Evolutionary conservation across 2,113 vertebrate genomes (phyloP).

Genomic region (Dicerorhinus sumatrensis): DNA sequence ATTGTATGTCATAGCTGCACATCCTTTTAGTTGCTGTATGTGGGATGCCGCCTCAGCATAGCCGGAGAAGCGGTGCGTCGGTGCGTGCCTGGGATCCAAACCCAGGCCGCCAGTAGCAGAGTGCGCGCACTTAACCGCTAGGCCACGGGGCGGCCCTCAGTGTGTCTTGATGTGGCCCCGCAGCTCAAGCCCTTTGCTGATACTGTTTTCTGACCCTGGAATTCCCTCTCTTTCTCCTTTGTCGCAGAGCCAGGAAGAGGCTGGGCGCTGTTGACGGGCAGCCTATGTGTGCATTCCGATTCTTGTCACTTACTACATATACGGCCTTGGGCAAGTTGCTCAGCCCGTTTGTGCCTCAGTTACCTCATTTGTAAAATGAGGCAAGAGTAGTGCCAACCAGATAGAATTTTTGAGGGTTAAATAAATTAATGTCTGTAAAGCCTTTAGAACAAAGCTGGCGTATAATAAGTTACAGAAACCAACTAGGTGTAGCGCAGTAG

Average conservation of each 20-base stretch:
- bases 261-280: fast-evolving
- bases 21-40: too few relatives aligned
- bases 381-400: fast-evolving
- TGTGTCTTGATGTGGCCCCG: fast-evolving
- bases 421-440: background rate
- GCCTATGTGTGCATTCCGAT: too few relatives aligned
- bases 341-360: background rate
- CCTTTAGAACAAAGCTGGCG: background rate
- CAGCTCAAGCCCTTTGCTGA: fast-evolving
- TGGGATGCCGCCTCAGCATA: too few relatives aligned
- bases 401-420: background rate
- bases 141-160: too few relatives aligned
- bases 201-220: background rate
- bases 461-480: background rate
- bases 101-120: too few relatives aligned
- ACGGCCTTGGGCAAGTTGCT: background rate
- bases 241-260: background rate
- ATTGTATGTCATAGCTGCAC: too few relatives aligned
- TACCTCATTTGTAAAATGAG: background rate
- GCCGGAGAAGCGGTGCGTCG: too few relatives aligned
- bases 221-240: background rate
- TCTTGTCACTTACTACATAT: background rate
- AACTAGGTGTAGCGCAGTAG: fast-evolving
- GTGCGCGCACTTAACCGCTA: too few relatives aligned
- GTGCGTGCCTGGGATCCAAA: too few relatives aligned